These are phyloP conservation scores for Eristalinus aeneus DNA, from an alignment of 2,888 invertebrate genomes.

Conservation along the genomic window DNA sequence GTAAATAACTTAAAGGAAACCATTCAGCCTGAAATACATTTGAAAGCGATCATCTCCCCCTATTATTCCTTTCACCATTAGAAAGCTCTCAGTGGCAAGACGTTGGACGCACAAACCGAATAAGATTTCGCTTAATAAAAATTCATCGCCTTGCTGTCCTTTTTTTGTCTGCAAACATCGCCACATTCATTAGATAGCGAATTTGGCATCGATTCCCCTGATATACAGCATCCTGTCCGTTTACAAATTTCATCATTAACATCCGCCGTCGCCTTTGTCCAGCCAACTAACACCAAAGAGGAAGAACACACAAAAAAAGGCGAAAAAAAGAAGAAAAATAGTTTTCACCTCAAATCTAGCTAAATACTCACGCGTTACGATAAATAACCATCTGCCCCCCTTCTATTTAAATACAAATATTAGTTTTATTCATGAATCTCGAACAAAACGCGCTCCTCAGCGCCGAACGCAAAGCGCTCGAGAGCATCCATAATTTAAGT, in stretches of 20 bases:
- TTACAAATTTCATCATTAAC: conserved; percentile 30
- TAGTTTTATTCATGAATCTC: conserved; percentile 54
- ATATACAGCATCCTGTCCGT: conserved; percentile 18
- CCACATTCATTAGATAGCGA: neutral
- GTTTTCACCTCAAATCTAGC: conserved; percentile 1
- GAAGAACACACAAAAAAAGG: neutral
- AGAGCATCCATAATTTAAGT: conserved; percentile 37
- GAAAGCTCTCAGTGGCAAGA: too few species aligned
- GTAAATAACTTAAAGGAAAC: too few species aligned
- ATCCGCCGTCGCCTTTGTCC: neutral
- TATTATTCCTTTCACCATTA: too few species aligned
- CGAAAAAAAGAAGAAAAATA: neutral
- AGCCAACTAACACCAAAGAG: neutral
- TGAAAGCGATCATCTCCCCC: too few species aligned
- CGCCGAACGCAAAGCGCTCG: conserved; percentile 25
- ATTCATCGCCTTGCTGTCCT: neutral
- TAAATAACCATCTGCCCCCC: conserved; percentile 22
- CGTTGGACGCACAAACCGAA: too few species aligned
- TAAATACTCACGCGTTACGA: neutral
- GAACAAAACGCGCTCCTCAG: conserved; percentile 16
- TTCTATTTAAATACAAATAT: conserved; percentile 55
- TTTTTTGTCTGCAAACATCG: neutral
- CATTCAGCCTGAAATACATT: too few species aligned
- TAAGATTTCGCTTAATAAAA: too few species aligned
- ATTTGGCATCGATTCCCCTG: neutral